Percentiles rank a stretch among this genome's conserved stretches.
phyloP scores from a whole-genome alignment of 23 tunicate genomes.

The Trididemnum nubilum region DNA sequence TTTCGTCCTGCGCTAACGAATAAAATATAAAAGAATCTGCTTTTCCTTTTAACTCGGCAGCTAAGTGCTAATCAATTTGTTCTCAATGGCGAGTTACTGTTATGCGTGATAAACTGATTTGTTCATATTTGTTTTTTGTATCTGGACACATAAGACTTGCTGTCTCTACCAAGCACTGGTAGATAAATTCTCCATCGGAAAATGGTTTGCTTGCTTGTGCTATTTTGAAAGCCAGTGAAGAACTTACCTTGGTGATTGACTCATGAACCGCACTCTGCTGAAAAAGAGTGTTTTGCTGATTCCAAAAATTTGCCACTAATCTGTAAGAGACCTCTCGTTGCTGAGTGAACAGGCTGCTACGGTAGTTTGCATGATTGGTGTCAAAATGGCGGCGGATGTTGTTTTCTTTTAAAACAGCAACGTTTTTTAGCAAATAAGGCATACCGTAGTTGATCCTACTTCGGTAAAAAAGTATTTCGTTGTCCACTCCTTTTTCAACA shows the following conservation, averaged over 20 bases:
- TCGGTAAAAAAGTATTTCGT: constrained; percentile 14
- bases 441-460: constrained; percentile 21
- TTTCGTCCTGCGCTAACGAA: constrained; percentile 40
- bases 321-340: neutral
- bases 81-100: constrained; percentile 36
- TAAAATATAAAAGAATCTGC: neutral
- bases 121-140: constrained; percentile 19
- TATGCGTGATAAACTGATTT: constrained; percentile 34
- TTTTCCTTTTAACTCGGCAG: constrained; percentile 26
- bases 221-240: constrained; percentile 21
- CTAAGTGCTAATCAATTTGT: constrained; percentile 27
- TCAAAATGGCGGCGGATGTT: neutral
- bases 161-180: constrained; percentile 23
- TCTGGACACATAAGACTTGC: constrained; percentile 28
- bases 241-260: constrained; percentile 43
- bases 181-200: constrained; percentile 29
- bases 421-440: neutral
- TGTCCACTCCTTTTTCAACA: constrained; percentile 25
- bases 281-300: neutral
- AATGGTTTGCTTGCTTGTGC: constrained; percentile 39
- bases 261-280: constrained; percentile 9
- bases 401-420: neutral
- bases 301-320: constrained; percentile 17
- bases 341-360: neutral
- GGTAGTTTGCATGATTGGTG: neutral